A percentile compares a stretch with the other conserved stretches of the same genome.
These are phyloP conservation scores for Tethya wilhelma DNA, from an alignment of 37 sponge, comb jelly and placozoan species.

Conservation along the genomic window DNA sequence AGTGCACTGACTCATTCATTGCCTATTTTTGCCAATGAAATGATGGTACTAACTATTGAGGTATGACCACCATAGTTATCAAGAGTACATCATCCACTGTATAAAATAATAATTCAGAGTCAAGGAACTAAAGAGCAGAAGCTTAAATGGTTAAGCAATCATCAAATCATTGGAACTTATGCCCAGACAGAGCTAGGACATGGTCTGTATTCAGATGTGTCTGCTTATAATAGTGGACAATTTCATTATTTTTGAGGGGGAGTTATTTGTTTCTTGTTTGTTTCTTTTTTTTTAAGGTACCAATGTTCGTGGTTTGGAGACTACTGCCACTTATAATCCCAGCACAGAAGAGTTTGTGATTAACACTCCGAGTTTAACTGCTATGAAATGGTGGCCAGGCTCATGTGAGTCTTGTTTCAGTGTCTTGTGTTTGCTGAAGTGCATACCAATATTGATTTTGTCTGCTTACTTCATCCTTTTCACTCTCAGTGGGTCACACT, in stretches of 20 bases:
- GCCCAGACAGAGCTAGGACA: constrained; percentile 97
- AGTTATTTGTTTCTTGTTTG: too few species aligned
- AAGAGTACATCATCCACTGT: too few species aligned
- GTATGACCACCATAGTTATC: too few species aligned
- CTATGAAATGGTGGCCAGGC: constrained; percentile 96
- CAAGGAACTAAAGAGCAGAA: constrained; percentile 87
- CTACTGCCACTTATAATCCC: constrained; percentile 86
- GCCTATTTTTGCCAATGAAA: too few species aligned
- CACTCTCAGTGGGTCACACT: constrained; percentile 72
- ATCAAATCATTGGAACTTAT: constrained; percentile 84
- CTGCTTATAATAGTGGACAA: too few species aligned
- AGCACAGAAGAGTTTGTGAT: constrained; percentile 80
- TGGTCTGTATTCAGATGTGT: too few species aligned
- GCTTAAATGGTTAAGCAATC: constrained; percentile 81
- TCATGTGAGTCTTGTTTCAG: constrained; percentile 81
- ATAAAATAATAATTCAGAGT: constrained; percentile 42
- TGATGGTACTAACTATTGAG: too few species aligned
- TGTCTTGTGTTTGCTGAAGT: too few species aligned
- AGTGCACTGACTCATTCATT: too few species aligned
- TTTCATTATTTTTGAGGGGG: too few species aligned
- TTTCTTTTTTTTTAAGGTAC: constrained; percentile 64
- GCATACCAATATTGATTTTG: too few species aligned
- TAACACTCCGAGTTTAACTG: constrained; percentile 84
- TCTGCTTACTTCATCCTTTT: not conserved
- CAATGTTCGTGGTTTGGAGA: constrained; percentile 88